phyloP scores from a whole-genome alignment of 2,888 invertebrate species.

The Himalopsyche kuldschensis region DNA sequence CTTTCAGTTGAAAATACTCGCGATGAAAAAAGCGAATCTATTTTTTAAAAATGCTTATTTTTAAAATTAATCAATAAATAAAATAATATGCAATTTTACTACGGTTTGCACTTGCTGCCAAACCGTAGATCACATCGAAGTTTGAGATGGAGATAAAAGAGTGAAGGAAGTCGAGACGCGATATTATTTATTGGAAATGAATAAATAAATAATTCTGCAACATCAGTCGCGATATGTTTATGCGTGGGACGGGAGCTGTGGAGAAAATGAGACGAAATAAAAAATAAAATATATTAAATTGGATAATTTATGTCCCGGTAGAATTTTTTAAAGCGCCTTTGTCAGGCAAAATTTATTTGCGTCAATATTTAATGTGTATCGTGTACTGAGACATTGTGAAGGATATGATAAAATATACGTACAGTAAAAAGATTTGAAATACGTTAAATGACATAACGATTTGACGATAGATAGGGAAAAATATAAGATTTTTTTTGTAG shows the following conservation, averaged over 20 bases:
- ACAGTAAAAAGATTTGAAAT: too few species aligned
- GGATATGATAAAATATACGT: neutral
- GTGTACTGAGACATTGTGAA: neutral
- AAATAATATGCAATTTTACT: neutral
- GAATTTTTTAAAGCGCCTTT: neutral
- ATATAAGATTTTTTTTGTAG: too few species aligned
- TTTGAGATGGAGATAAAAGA: neutral
- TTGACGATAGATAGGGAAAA: too few species aligned
- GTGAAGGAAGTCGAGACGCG: neutral
- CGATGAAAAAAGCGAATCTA: too few species aligned
- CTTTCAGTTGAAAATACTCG: too few species aligned
- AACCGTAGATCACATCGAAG: neutral
- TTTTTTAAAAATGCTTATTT: too few species aligned
- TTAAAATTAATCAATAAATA: too few species aligned
- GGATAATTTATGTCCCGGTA: neutral
- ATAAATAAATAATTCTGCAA: constrained; percentile 18
- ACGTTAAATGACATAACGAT: too few species aligned
- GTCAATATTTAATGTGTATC: neutral
- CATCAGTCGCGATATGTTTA: constrained; percentile 21
- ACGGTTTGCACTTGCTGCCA: neutral
- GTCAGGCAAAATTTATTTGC: neutral
- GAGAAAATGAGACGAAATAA: neutral
- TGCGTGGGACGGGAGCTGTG: neutral
- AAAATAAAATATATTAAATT: neutral
- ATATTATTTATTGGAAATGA: constrained; percentile 19